Evolutionary conservation across 2,888 invertebrate genomes (phyloP), one percentile per base, ranked within the genome.

Genomic region (Frankliniella fusca): DNA sequence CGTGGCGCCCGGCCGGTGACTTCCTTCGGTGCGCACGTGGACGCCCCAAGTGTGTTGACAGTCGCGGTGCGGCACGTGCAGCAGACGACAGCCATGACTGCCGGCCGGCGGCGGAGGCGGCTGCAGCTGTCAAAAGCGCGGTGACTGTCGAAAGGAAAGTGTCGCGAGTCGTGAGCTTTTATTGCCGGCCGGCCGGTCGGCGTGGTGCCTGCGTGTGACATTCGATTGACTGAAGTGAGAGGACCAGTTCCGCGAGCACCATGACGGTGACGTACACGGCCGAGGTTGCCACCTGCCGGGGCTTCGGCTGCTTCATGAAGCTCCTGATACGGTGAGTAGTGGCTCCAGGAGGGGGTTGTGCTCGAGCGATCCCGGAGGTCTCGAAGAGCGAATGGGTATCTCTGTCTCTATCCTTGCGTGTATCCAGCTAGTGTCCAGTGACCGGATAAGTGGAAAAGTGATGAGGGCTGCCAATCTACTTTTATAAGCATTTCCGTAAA

Each of bases 211-310:
- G 38, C 38, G 38, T 38, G 38, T 38, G 38, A 38, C 38, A 38
- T 38, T 38, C 38, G 38, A 38, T 38, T 38, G 38, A 38, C 38
- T 38, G 5, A 5, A 38, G 38, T 38, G 38, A 38, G 38, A 38
- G 38, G 38, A 38, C 38, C 38, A 2, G 5, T 5, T 3, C 38
- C 38, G 38, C 38, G 38, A 54, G 54, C 23, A 82, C 18, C 81
- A 96, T 96, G 95, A 96, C 95, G 85, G 93, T 95, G 84, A 93
- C 94, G 18, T 96, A 96, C 86, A 95, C 95, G 82, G 94, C 93
- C 81, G 93, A 95, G 90, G 95, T 96, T 84, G 95, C 95, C 84
- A 95, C 95, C 84, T 95, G 94, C 87, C 91, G 93, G 82, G 95
- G 95, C 84, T 93, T 96, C 87, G 96, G 96, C 83, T 95, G 95